phyloP scores from a whole-genome alignment of 2,113 vertebrate species.

The Melierax canorus region DNA sequence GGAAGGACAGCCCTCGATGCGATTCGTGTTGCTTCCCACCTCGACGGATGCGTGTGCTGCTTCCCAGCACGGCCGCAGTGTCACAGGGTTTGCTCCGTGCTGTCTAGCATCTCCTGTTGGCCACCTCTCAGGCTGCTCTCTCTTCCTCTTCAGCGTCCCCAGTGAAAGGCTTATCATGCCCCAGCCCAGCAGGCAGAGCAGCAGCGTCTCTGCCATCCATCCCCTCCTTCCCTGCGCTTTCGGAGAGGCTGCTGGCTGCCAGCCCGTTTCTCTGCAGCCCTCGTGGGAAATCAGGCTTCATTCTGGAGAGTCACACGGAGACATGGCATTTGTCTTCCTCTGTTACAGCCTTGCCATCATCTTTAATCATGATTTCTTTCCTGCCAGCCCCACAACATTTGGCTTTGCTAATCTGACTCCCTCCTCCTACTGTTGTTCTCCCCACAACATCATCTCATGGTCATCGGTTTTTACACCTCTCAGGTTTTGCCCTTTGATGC shows the following conservation, averaged over 20 bases:
- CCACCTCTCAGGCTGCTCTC: background rate
- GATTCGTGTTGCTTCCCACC: background rate
- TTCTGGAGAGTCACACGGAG: background rate
- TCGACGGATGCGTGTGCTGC: background rate
- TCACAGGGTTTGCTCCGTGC: background rate
- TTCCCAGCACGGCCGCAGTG: rapidly evolving
- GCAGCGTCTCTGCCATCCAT: background rate
- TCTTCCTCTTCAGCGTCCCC: background rate
- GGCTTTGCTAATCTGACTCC: background rate
- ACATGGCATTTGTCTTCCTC: background rate
- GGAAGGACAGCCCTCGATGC: rapidly evolving
- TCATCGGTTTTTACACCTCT: background rate
- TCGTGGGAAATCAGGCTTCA: background rate
- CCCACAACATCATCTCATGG: slow-evolving; percentile 13
- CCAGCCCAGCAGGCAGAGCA: background rate
- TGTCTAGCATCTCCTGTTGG: background rate
- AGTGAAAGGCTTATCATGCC: background rate
- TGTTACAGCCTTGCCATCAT: background rate
- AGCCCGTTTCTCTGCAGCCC: background rate
- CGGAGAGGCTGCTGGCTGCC: background rate
- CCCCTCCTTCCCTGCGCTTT: background rate
- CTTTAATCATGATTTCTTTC: slow-evolving; percentile 38
- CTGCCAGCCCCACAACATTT: background rate
- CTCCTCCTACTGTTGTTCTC: slow-evolving; percentile 4
- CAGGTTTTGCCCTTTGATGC: slow-evolving; percentile 40